Evolutionary conservation across 2,888 invertebrate genomes (phyloP), one percentile per base, ranked within the genome.

Genomic region (Melanchra persicariae): DNA sequence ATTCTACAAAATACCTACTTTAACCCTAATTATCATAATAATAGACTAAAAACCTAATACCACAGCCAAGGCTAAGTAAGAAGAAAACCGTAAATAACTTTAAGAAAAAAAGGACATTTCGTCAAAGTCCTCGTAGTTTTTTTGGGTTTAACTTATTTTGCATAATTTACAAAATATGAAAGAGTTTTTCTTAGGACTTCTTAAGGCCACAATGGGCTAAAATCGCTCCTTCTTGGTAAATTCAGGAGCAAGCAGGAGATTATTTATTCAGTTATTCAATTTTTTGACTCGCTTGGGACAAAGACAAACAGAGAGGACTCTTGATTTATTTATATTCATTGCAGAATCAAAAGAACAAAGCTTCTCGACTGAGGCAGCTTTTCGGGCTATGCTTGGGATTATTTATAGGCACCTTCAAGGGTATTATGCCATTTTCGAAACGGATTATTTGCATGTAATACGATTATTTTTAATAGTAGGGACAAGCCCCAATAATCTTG

Each of bases 251-350:
- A 54, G 45, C 49, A 49, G 45, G 45, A 57, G 65, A 79, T 81
- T 79, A 83, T 76, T 85, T 81, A 83, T 81, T 83, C 76, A 79
- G 58, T 71, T 74, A 79, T 83, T 81, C 70, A 69, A 43, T 78
- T 83, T 82, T 80, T 83, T 81, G 9, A 71, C 60, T 75, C 66
- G 52, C 68, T 26, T 9, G 60, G 68, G 70, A 77, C 68, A 54
- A 37, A 45, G 66, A 60, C 63, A 67, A 49, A 70, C 55, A 64
- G 69, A 73, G 55, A 64, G 67, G 52, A 69, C 55, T 67, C 26
- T 66, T 85, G 73, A 84, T 83, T 83, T 83, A 84, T 84, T 78
- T 81, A 85, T 70, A 72, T 76, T 81, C 65, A 68, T 73, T 55
- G 52, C 45, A 61, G 67, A 79, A 70, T 74, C 73, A 68, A 74